Percentiles rank a stretch among this genome's conserved stretches.
Conservation (phyloP, 2,888 invertebrate genomes). For the Phytoseiulus persimilis region DNA sequence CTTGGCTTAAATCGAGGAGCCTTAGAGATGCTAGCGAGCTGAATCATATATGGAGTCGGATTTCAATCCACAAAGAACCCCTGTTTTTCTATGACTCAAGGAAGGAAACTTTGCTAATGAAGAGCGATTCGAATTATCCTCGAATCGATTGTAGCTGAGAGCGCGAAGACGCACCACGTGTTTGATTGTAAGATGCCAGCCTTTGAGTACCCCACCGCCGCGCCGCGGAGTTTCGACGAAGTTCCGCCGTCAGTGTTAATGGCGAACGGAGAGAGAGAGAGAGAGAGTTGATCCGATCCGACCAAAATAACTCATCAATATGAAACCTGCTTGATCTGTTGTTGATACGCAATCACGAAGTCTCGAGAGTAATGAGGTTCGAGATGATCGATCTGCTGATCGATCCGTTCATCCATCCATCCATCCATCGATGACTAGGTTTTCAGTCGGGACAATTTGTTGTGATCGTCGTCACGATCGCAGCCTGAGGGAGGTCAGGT, state of each 20-base stretch:
- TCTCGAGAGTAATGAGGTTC: not conserved
- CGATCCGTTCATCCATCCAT: too few relatives aligned
- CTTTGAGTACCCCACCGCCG: not conserved
- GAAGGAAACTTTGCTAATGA: not conserved
- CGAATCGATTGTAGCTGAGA: not conserved
- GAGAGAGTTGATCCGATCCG: not conserved
- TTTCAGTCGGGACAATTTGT: too few relatives aligned
- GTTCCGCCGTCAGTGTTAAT: not conserved
- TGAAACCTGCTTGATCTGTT: not conserved
- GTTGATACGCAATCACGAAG: not conserved
- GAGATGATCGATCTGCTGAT: too few relatives aligned
- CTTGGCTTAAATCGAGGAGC: constrained; percentile 61
- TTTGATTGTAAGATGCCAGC: not conserved
- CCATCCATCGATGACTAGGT: too few relatives aligned
- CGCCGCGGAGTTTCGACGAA: not conserved
- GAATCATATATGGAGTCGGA: not conserved
- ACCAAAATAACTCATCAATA: not conserved
- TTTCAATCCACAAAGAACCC: not conserved
- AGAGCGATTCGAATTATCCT: not conserved
- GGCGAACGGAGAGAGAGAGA: not conserved
- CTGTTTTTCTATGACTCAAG: not conserved
- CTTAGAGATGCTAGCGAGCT: not conserved
- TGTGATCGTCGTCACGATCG: too few relatives aligned
- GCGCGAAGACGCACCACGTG: not conserved
- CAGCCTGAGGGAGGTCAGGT: too few relatives aligned